Evolutionary conservation across 2,888 invertebrate genomes (phyloP), one percentile per base, ranked within the genome.

Genomic region (Octodonta nipae): DNA sequence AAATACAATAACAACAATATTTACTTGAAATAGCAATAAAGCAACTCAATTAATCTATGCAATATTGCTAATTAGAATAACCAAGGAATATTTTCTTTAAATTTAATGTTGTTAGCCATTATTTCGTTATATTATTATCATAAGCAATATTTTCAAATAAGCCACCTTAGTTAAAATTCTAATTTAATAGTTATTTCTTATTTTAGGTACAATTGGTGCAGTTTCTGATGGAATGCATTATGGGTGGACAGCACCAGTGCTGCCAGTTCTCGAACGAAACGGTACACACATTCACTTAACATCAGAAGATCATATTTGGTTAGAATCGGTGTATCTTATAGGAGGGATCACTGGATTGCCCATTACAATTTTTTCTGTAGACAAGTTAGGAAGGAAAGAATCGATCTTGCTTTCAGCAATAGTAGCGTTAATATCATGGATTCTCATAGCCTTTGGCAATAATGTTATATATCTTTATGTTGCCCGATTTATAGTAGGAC

Each of bases 221-320:
- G 54, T 62, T 24, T 58, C 60, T 11, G 62, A 62, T 54, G 62
- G 62, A 31, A 61, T 62, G 56, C 58, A 60, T 40, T 62, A 62
- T 26, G 61, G 60, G 10, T 62, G 62, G 62, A 56, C 61, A 10
- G 56, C 61, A 3, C 61, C 62, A 8, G 50, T 56, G 6, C 49
- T 60, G 4, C 61, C 56, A 4, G 42, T 58, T 5, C 45, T 62
- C 7, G 43, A 54, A 36, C 31, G 38, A 4, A 40, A 39, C 1
- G 49, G 51, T 33, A 50, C 50, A 8, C 60, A 58, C 5, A 54
- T 60, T 2, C 37, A 41, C 27, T 52, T 61, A 25, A 41, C 43
- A 8, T 44, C 50, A 26, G 27, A 35, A 10, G 52, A 55, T 40
- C 46, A 45, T 16, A 40, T 43, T 36, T 55, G 55, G 55, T 34